A percentile compares a stretch with the other conserved stretches of the same genome.
These are phyloP conservation scores for Ostrea denselamellosa DNA, from an alignment of 1,140 invertebrate genomes.

Conservation along the genomic window DNA sequence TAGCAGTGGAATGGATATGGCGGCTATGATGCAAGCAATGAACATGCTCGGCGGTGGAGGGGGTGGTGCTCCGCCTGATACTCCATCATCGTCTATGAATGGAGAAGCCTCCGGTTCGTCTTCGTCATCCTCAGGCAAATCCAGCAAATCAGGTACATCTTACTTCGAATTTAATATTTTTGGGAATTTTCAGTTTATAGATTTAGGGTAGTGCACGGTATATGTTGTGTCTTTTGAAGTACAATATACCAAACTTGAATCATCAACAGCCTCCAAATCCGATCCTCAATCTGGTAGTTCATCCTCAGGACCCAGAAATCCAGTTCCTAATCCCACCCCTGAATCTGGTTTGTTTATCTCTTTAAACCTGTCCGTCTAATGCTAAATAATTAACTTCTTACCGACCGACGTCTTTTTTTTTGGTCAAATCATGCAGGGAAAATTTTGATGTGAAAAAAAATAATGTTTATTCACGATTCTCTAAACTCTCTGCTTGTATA, in stretches of 20 bases:
- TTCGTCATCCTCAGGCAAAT: not conserved
- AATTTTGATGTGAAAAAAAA: no score
- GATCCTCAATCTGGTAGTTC: not conserved
- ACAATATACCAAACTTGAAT: constrained; percentile 26
- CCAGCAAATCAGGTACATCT: not conserved
- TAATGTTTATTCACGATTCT: no score
- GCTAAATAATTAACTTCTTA: no score
- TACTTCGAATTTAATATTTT: not conserved
- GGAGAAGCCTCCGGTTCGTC: not conserved
- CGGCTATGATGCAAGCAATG: not conserved
- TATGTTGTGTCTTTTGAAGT: constrained; percentile 11
- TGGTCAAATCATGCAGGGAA: no score
- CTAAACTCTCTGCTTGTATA: no score
- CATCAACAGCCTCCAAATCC: not conserved
- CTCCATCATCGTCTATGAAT: not conserved
- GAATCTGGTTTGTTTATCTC: not conserved
- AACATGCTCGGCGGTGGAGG: not conserved
- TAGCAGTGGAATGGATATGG: not conserved
- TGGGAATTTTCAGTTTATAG: not conserved
- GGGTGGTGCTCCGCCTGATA: not conserved
- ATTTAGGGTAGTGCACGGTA: not conserved
- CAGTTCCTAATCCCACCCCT: not conserved
- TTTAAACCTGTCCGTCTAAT: not conserved
- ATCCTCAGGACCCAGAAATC: not conserved
- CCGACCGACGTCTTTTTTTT: no score